Evolutionary conservation across 2,888 invertebrate genomes (phyloP), one percentile per base, ranked within the genome.

Genomic region (Tryphoninae sp.): DNA sequence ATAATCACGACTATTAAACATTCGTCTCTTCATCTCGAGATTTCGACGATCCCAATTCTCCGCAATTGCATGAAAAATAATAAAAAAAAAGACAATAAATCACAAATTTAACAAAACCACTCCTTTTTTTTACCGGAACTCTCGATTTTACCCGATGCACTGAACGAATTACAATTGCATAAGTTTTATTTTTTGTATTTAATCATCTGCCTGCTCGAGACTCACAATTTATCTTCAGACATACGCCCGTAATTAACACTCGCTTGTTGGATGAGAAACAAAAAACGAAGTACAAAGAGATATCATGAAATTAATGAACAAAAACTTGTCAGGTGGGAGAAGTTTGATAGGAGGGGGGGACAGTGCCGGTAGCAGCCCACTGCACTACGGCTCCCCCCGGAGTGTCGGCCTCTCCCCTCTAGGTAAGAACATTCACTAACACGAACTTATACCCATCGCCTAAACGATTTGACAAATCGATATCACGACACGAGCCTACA

Each of bases 321-420:
- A 85, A 90, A 45, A 87, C 87, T 90, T 89, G 86, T 89, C 86
- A 91, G 91, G 91, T 91, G 90, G 89, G 86, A 91, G 89, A 90
- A 91, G 89, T 88, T 89, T 91, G 86, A 89, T 90, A 87, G 89
- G 88, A 88, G 91, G 91, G 90, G 91, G 90, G 84, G 94, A 94
- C 86, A 94, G 94, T 89, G 90, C 92, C 83, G 93, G 93, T 88
- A 93, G 93, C 91, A 94, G 94, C 88, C 93, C 93, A 77, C 92
- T 93, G 89, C 92, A 92, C 72, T 92, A 92, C 85, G 93, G 93
- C 85, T 94, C 94, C 83, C 93, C 94, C 82, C 92, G 92, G 89
- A 94, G 94, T 90, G 92, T 93, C 86, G 93, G 93, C 84, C 89
- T 93, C 83, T 94, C 94, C 84, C 94, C 94, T 74, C 89, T 94